Percentiles rank a stretch among this genome's conserved stretches.
phyloP scores from a whole-genome alignment of 2,113 vertebrate genomes.

The Megalops atlanticus region DNA sequence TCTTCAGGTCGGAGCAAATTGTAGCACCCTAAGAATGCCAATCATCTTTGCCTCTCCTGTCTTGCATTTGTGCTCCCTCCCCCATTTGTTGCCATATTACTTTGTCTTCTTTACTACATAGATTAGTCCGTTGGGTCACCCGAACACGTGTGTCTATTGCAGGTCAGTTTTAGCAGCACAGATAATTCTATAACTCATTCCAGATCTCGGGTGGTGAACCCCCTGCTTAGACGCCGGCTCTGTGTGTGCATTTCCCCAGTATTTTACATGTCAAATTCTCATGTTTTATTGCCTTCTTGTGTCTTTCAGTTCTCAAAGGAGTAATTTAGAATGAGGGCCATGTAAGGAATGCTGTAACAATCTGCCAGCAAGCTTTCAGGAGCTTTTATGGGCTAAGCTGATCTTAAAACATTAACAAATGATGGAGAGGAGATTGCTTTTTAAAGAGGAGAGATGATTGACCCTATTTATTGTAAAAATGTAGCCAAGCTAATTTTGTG shows the following conservation, averaged over 20 bases:
- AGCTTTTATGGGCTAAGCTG: constrained; percentile 34
- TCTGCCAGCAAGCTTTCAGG: constrained; percentile 16
- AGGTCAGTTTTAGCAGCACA: background rate
- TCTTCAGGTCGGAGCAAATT: constrained; percentile 19
- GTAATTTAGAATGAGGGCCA: constrained; percentile 27
- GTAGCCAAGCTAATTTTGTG: too few species aligned
- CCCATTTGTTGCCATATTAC: constrained; percentile 3
- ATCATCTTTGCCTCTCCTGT: background rate
- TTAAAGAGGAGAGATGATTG: constrained; percentile 18
- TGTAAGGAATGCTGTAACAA: constrained; percentile 35
- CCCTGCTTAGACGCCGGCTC: background rate
- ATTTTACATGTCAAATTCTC: constrained; percentile 31
- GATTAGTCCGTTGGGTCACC: constrained; percentile 15
- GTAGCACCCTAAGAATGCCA: constrained; percentile 30
- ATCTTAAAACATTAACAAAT: constrained; percentile 38
- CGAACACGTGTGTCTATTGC: constrained; percentile 23
- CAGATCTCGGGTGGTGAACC: constrained; percentile 18
- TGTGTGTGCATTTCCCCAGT: constrained; percentile 6
- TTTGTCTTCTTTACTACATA: background rate
- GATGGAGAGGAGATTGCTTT: constrained; percentile 40
- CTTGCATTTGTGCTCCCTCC: too few species aligned
- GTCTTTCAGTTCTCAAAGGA: constrained; percentile 28
- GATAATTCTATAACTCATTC: constrained; percentile 35
- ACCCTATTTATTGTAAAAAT: too few species aligned
- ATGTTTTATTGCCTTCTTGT: constrained; percentile 34